These are phyloP conservation scores for Pristionchus mayeri DNA, from an alignment of 2,888 invertebrate species.

Conservation along the genomic window DNA sequence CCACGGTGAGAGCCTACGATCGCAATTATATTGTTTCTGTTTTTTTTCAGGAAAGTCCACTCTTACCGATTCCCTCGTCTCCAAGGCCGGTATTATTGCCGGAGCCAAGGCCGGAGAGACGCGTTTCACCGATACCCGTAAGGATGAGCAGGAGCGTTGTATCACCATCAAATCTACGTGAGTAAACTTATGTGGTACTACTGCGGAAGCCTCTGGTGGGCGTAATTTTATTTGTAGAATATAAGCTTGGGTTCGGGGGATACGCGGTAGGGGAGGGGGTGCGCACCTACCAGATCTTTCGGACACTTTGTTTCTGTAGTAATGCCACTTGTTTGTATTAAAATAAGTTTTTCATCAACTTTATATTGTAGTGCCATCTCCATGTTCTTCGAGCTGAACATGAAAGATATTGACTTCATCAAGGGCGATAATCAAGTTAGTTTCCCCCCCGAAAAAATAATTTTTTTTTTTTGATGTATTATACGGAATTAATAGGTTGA, in stretches of 20 bases:
- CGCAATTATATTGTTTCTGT: neutral
- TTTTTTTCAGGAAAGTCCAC: slow-evolving; percentile 84
- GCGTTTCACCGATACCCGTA: slow-evolving; percentile 98
- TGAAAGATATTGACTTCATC: slow-evolving; percentile 94
- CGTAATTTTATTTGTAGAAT: no score
- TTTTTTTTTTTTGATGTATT: no score
- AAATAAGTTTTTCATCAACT: neutral
- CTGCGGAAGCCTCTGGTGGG: no score
- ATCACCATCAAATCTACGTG: slow-evolving; percentile 99
- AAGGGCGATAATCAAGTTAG: slow-evolving; percentile 78
- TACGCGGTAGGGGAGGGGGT: no score
- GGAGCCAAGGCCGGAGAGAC: slow-evolving; percentile 98
- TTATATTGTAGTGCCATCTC: slow-evolving; percentile 91
- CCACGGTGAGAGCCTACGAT: slow-evolving; percentile 84
- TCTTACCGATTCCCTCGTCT: slow-evolving; percentile 97
- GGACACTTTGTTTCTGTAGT: no score
- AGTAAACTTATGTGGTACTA: no score
- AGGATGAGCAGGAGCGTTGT: slow-evolving; percentile 99
- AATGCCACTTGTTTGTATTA: no score
- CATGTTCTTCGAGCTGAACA: slow-evolving; percentile 97
- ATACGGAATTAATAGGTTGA: no score
- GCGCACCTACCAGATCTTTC: no score
- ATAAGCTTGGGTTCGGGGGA: no score
- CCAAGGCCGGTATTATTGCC: slow-evolving; percentile 99
- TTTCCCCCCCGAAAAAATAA: no score